Percentiles rank a stretch among this genome's conserved stretches.
Conservation (phyloP, 1,140 invertebrate genomes). For the Drosophila trapezifrons region DNA sequence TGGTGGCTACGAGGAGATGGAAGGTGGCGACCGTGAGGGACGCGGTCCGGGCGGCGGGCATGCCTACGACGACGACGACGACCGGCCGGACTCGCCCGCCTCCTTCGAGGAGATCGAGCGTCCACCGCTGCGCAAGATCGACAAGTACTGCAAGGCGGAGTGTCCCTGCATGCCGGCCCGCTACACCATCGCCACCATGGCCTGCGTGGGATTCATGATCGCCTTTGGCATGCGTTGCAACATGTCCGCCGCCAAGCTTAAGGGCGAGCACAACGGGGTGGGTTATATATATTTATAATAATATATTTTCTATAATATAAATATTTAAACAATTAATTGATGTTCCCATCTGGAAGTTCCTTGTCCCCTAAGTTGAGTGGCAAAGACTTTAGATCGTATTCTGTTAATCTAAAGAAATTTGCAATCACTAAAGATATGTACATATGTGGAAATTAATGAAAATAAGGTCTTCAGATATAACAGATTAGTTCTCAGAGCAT, state of each 20-base stretch:
- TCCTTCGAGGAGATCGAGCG: conserved; percentile 89
- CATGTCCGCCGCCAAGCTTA: conserved; percentile 97
- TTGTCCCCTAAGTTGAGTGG: too few species aligned
- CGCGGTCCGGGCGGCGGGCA: conserved; percentile 84
- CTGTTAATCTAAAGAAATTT: too few species aligned
- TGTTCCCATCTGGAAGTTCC: neutral
- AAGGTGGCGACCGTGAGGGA: conserved; percentile 85
- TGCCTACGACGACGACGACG: conserved; percentile 85
- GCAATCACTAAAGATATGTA: too few species aligned
- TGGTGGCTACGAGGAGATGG: conserved; percentile 85
- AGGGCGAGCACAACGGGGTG: conserved; percentile 86
- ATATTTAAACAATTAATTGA: neutral
- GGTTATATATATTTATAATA: conserved; percentile 26
- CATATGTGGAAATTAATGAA: too few species aligned
- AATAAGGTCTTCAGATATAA: too few species aligned
- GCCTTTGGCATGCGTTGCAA: conserved; percentile 98
- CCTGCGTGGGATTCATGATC: conserved; percentile 95
- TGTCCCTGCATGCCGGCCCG: conserved; percentile 94
- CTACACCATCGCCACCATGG: conserved; percentile 93
- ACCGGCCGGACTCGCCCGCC: conserved; percentile 88
- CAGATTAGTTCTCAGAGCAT: too few species aligned
- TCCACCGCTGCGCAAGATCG: conserved; percentile 93
- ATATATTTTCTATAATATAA: too few species aligned
- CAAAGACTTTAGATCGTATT: too few species aligned
- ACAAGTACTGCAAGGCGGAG: conserved; percentile 94